These are phyloP conservation scores for Chorisops tibialis DNA, from an alignment of 2,888 invertebrate genomes.

Conservation along the genomic window DNA sequence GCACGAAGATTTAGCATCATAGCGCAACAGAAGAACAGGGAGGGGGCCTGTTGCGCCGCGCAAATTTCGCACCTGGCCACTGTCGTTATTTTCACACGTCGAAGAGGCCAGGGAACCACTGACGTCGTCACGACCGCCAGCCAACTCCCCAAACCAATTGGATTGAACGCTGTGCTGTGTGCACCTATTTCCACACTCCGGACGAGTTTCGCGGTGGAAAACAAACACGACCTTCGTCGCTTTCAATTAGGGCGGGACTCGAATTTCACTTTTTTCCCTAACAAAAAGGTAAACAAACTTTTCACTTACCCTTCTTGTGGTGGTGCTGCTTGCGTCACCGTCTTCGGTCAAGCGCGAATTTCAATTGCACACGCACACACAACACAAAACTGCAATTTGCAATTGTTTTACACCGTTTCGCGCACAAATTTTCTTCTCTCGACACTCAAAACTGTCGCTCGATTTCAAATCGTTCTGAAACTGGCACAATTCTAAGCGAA, in stretches of 20 bases:
- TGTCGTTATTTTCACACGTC: neutral
- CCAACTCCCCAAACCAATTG: conserved; percentile 16
- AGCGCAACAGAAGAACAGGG: neutral
- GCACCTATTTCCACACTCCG: neutral
- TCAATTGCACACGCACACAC: neutral
- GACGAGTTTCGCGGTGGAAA: neutral
- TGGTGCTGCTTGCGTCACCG: conserved; percentile 20
- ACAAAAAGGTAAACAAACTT: conserved; percentile 8
- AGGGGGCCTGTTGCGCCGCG: conserved; percentile 1
- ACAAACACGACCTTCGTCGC: neutral
- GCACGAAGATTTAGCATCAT: no score
- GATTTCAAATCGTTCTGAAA: neutral
- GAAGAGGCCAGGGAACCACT: neutral
- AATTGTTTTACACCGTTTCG: neutral
- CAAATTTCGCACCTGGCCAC: neutral
- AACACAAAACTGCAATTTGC: no score
- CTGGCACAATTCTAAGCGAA: neutral
- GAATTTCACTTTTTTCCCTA: conserved; percentile 2
- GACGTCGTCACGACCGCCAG: conserved; percentile 12
- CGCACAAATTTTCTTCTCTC: neutral
- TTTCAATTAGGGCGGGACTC: neutral
- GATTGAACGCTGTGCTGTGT: neutral
- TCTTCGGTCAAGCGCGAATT: neutral
- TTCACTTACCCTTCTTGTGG: conserved; percentile 18
- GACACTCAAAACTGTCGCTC: neutral